phyloP scores from a whole-genome alignment of 2,113 vertebrate genomes.

The Mirounga angustirostris region DNA sequence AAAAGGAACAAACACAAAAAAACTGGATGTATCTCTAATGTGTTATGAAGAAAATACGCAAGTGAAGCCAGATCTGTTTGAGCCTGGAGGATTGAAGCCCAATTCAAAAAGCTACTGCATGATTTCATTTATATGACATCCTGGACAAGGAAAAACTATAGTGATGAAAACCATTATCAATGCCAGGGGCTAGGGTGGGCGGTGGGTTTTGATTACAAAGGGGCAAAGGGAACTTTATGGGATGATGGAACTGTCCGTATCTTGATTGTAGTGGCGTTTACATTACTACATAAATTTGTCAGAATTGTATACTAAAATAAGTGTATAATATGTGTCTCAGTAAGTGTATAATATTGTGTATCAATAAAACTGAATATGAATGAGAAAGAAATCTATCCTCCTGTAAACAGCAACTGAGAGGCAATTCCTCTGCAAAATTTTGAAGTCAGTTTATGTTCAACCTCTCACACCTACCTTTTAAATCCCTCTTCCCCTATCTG shows the following conservation, averaged over 20 bases:
- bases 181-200: not conserved
- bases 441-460: not conserved
- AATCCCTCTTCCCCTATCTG: not conserved
- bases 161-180: not conserved
- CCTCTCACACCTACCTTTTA: not conserved
- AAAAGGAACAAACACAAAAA: not conserved
- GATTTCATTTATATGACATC: not conserved
- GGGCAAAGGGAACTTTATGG: not conserved
- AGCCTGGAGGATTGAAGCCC: not conserved
- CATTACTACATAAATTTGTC: not conserved
- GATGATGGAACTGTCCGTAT: not conserved
- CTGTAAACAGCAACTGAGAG: not conserved
- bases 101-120: not conserved
- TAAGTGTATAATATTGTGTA: not conserved
- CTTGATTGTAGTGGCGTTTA: not conserved
- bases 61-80: not conserved
- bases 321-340: not conserved
- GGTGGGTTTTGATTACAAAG: not conserved
- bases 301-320: not conserved
- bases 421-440: not conserved
- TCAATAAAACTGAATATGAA: not conserved
- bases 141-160: not conserved
- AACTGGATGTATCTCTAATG: not conserved
- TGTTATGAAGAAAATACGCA: not conserved
- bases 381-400: not conserved